A percentile compares a stretch with the other conserved stretches of the same genome.
Evolutionary conservation across 2,113 vertebrate genomes (phyloP).

Genomic region (Gymnocephalus cernua): DNA sequence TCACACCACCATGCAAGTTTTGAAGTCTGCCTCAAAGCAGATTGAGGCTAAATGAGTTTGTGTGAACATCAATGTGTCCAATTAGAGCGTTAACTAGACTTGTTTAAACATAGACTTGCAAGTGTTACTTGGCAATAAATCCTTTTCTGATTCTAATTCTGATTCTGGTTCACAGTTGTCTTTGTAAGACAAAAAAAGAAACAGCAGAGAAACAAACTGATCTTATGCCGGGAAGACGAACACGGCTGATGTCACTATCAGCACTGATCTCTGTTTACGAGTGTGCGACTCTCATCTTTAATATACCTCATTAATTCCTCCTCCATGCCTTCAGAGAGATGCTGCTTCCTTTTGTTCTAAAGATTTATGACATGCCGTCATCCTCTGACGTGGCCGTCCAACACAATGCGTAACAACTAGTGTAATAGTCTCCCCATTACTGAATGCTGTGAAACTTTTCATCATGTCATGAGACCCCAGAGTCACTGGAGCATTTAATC

Average conservation of each 20-base stretch:
- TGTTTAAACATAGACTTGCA: conserved; percentile 25
- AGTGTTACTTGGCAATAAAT: no score
- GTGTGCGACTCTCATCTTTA: conserved; percentile 28
- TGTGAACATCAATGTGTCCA: conserved; percentile 18
- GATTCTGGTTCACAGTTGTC: conserved; percentile 4
- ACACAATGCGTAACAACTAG: conserved; percentile 56
- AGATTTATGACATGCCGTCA: conserved; percentile 61
- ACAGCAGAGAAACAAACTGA: conserved; percentile 3
- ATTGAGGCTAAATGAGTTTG: conserved; percentile 7
- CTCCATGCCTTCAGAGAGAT: conserved; percentile 45
- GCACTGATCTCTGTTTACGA: conserved; percentile 21
- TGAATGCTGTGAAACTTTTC: conserved; percentile 54
- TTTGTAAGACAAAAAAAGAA: neutral
- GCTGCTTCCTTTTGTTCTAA: conserved; percentile 49
- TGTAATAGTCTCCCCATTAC: conserved; percentile 58
- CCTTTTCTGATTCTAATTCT: no score
- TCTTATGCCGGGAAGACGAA: neutral
- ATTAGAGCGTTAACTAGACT: conserved; percentile 22
- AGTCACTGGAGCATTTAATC: conserved; percentile 55
- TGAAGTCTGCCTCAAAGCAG: conserved; percentile 21
- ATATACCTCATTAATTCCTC: conserved; percentile 29
- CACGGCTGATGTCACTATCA: conserved; percentile 40
- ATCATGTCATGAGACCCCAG: conserved; percentile 60
- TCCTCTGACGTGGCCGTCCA: conserved; percentile 54
- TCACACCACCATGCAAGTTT: conserved; percentile 4